Percentiles rank a stretch among this genome's conserved stretches.
Evolutionary conservation across 2,113 vertebrate species (phyloP).

Genomic region (Chlamydotis undulata): DNA sequence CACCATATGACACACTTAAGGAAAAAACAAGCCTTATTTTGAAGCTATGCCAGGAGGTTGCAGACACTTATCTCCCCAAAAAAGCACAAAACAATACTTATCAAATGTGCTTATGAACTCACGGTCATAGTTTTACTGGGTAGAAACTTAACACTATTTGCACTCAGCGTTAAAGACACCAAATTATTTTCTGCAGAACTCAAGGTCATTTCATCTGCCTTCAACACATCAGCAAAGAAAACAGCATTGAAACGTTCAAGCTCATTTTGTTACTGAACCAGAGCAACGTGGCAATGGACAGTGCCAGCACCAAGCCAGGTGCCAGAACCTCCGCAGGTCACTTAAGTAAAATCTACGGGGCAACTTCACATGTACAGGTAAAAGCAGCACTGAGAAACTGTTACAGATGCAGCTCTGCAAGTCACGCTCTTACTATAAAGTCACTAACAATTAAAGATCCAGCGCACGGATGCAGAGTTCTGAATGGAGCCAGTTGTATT

Average conservation of each 20-base stretch:
- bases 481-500: neutral
- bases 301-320: neutral
- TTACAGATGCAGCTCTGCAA: neutral
- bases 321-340: neutral
- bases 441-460: neutral
- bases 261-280: neutral
- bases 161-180: neutral
- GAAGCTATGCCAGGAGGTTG: neutral
- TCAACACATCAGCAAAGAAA: neutral
- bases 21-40: neutral
- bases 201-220: neutral
- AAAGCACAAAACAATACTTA: neutral
- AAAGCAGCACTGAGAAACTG: neutral
- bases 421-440: neutral
- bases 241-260: neutral
- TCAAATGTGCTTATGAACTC: neutral
- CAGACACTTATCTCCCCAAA: neutral
- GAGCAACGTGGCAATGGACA: neutral
- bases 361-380: neutral
- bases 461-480: rapidly evolving
- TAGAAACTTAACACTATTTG: neutral
- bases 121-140: neutral
- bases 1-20: neutral
- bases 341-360: rapidly evolving
- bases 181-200: neutral